Evolutionary conservation across 1,140 invertebrate genomes (phyloP).

Genomic region (Panagrolaimus sp.): DNA sequence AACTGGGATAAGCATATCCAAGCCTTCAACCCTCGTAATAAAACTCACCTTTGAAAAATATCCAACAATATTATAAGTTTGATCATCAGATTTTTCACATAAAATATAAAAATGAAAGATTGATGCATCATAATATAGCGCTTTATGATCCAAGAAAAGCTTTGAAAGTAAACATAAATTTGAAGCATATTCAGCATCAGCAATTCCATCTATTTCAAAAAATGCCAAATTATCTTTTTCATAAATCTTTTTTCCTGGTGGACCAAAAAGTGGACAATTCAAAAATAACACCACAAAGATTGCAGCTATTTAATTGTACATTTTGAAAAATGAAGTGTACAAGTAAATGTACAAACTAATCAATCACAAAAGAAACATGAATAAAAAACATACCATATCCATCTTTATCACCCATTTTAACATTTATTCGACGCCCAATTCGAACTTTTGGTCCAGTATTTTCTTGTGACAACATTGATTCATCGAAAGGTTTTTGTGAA

Average conservation of each 20-base stretch:
- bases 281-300: not conserved
- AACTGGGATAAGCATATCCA: too few species aligned
- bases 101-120: conserved; percentile 84
- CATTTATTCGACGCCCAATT: too few species aligned
- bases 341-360: not conserved
- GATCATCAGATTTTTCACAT: conserved; percentile 73
- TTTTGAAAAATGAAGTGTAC: too few species aligned
- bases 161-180: conserved; percentile 57
- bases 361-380: not conserved
- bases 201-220: conserved; percentile 97
- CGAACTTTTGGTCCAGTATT: too few species aligned
- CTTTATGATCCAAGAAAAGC: conserved; percentile 58
- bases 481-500: too few species aligned
- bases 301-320: too few species aligned
- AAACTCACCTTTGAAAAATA: conserved; percentile 82
- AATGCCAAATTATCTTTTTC: conserved; percentile 90
- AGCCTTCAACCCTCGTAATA: too few species aligned
- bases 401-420: too few species aligned
- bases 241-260: conserved; percentile 98
- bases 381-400: too few species aligned
- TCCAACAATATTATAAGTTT: conserved; percentile 81
- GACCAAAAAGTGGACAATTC: conserved; percentile 89
- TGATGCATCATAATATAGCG: conserved; percentile 58
- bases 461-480: too few species aligned
- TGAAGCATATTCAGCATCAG: conserved; percentile 73